phyloP scores from a whole-genome alignment of 2,113 vertebrate genomes.

The Nibea coibor region DNA sequence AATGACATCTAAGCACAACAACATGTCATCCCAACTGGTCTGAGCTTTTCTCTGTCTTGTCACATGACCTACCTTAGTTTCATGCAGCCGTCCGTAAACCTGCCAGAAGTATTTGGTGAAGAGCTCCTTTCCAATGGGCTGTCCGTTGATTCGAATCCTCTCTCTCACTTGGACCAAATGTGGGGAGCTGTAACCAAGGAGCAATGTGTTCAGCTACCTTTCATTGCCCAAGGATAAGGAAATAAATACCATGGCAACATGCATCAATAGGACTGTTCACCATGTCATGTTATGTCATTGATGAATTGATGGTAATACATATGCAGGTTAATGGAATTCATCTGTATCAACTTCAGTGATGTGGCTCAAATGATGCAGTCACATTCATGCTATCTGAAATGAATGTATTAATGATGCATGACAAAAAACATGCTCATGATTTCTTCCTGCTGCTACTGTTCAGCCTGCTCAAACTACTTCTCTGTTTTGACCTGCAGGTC shows the following conservation, averaged over 20 bases:
- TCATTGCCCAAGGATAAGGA: neutral
- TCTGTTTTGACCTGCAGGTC: no score
- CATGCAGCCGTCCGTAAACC: constrained; percentile 89
- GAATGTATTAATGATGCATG: no score
- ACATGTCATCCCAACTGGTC: no score
- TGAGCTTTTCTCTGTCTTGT: neutral
- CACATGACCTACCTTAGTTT: constrained; percentile 87
- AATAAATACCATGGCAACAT: neutral
- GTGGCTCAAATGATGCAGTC: neutral
- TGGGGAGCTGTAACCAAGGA: constrained; percentile 87
- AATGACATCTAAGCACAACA: no score
- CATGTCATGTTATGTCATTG: neutral
- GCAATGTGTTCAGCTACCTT: neutral
- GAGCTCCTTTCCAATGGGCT: constrained; percentile 91
- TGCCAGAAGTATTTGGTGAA: constrained; percentile 97
- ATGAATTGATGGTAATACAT: neutral
- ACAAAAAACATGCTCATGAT: no score
- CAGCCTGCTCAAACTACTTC: no score
- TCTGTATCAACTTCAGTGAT: neutral
- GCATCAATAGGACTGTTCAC: neutral
- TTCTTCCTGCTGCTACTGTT: no score
- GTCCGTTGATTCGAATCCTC: constrained; percentile 94
- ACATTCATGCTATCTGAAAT: neutral
- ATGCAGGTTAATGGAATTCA: neutral
- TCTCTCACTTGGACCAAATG: constrained; percentile 96